phyloP scores from a whole-genome alignment of 2,888 invertebrate genomes.

The Quadroppia sp. region DNA sequence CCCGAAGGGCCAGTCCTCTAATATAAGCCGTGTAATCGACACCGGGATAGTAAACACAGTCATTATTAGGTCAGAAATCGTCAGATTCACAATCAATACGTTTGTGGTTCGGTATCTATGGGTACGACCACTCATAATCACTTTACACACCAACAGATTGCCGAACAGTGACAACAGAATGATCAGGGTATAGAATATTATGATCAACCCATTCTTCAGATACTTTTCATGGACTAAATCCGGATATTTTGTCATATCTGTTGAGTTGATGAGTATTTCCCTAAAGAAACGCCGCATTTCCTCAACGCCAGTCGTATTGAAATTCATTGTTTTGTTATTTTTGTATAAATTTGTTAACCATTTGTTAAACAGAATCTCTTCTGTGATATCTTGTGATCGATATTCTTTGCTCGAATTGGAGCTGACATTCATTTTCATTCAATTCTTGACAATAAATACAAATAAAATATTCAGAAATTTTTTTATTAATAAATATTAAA shows the following conservation, averaged over 20 bases:
- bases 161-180: slow-evolving; percentile 82
- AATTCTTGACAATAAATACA: neutral
- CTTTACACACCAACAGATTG: slow-evolving; percentile 79
- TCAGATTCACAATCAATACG: slow-evolving; percentile 80
- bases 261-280: too few relatives aligned
- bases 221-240: too few relatives aligned
- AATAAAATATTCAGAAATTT: neutral
- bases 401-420: too few relatives aligned
- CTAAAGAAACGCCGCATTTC: neutral
- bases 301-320: neutral
- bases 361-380: neutral
- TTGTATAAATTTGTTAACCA: neutral
- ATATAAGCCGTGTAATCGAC: slow-evolving; percentile 6
- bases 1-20: slow-evolving; percentile 39
- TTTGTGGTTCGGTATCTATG: slow-evolving; percentile 86
- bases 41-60: slow-evolving; percentile 83
- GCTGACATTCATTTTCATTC: too few relatives aligned
- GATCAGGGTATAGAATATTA: slow-evolving; percentile 73
- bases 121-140: slow-evolving; percentile 78
- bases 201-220: slow-evolving; percentile 9
- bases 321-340: neutral
- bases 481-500: too few relatives aligned
- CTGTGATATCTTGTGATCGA: too few relatives aligned
- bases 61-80: slow-evolving; percentile 82
- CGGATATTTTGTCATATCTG: neutral